phyloP scores from a whole-genome alignment of 2,113 vertebrate species.

The Tricholaema leucomelas region DNA sequence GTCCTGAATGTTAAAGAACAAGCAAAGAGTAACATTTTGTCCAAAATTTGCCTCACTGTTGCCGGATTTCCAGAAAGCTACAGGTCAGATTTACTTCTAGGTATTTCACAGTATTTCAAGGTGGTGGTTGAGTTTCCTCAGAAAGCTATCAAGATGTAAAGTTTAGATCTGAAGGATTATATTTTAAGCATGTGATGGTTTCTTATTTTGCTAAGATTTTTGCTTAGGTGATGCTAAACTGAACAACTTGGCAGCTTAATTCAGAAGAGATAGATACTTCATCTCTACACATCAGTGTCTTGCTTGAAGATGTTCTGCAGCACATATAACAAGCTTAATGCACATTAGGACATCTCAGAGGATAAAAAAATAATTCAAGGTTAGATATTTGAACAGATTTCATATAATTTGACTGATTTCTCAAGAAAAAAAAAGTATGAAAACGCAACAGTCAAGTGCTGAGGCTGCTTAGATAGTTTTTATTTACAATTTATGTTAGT shows the following conservation, averaged over 20 bases:
- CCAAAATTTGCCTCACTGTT: not conserved
- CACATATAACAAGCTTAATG: not conserved
- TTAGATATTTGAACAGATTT: not conserved
- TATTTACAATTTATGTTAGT: not conserved
- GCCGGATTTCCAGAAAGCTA: not conserved
- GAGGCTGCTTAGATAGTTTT: not conserved
- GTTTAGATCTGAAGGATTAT: not conserved
- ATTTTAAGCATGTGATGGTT: not conserved
- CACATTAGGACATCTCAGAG: not conserved
- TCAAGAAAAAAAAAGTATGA: not conserved
- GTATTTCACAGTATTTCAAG: not conserved
- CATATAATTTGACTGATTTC: accelerated
- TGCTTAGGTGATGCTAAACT: not conserved
- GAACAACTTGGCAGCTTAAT: not conserved
- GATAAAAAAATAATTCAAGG: not conserved
- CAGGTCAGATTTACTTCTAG: not conserved
- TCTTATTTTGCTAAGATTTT: not conserved
- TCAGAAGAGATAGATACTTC: not conserved
- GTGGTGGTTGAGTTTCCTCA: not conserved
- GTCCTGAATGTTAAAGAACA: not conserved
- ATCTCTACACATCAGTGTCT: not conserved
- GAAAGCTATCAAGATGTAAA: not conserved
- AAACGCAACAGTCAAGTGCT: not conserved
- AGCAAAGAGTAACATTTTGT: not conserved
- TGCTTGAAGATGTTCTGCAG: not conserved